Percentiles rank a stretch among this genome's conserved stretches.
phyloP scores from a whole-genome alignment of 2,797 vertebrate genomes.

The Enteromius viviparus region DNA sequence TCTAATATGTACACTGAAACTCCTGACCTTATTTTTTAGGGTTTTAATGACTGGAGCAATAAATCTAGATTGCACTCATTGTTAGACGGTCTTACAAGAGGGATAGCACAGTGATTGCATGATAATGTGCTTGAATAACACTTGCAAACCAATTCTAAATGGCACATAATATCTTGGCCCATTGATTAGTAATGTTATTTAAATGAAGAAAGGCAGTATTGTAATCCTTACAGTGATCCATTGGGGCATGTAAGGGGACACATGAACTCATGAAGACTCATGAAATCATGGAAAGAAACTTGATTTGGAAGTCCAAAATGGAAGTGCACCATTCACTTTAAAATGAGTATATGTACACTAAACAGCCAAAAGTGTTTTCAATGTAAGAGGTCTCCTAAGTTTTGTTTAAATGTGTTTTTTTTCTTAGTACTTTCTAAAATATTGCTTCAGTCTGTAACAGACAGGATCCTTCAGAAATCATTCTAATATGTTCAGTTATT shows the following conservation, averaged over 20 bases:
- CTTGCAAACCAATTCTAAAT: constrained; percentile 2
- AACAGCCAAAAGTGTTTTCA: too few relatives aligned
- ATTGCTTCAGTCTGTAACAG: too few relatives aligned
- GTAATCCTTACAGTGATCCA: background rate
- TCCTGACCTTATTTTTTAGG: background rate
- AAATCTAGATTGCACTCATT: constrained; percentile 14
- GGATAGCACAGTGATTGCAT: background rate
- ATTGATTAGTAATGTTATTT: background rate
- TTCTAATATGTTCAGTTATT: too few relatives aligned
- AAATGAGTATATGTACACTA: too few relatives aligned
- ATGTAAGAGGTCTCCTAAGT: too few relatives aligned
- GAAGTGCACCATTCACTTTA: background rate
- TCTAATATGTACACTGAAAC: constrained; percentile 14
- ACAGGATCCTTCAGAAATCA: too few relatives aligned
- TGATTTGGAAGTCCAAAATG: background rate
- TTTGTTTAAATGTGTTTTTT: too few relatives aligned
- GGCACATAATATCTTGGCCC: background rate
- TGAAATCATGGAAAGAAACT: background rate
- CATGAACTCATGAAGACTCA: background rate
- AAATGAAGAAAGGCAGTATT: background rate
- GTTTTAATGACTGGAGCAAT: background rate
- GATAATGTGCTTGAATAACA: background rate
- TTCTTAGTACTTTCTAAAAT: too few relatives aligned
- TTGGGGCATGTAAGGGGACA: background rate
- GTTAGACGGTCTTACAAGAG: background rate